Percentiles rank a stretch among this genome's conserved stretches.
Evolutionary conservation across 1,140 invertebrate species (phyloP).

Genomic region (Rhysida immarginata): DNA sequence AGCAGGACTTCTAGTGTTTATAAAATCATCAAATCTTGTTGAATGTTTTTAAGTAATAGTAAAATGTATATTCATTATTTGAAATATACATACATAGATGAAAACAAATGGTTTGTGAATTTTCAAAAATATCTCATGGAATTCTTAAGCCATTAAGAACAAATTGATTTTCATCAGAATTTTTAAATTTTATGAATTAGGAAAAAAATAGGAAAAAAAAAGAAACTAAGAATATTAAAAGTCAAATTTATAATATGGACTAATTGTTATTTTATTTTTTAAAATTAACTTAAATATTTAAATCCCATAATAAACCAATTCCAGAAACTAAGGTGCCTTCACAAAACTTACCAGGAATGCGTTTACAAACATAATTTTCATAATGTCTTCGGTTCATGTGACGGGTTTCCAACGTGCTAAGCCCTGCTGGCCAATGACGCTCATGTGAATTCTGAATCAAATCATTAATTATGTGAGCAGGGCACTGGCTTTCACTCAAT

Average conservation of each 20-base stretch:
- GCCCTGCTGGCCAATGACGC: slow-evolving; percentile 76
- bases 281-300: neutral
- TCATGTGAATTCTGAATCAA: slow-evolving; percentile 96
- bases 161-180: too few species aligned
- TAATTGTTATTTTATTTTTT: neutral
- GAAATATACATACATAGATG: too few species aligned
- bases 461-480: slow-evolving; percentile 77
- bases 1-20: too few species aligned
- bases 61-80: too few species aligned
- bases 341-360: slow-evolving; percentile 49
- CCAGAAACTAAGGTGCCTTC: neutral
- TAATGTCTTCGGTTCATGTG: slow-evolving; percentile 75
- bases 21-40: too few species aligned
- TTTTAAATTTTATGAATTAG: too few species aligned
- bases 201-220: neutral
- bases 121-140: too few species aligned
- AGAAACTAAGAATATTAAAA: neutral
- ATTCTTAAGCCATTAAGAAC: too few species aligned
- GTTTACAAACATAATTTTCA: slow-evolving; percentile 83
- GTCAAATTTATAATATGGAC: neutral
- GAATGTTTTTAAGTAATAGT: too few species aligned
- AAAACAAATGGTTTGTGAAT: too few species aligned
- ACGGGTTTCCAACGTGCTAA: slow-evolving; percentile 81
- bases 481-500: slow-evolving; percentile 79
- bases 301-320: neutral